A percentile compares a stretch with the other conserved stretches of the same genome.
Conservation (phyloP, 2,888 invertebrate genomes). For the Erpobdella octoculata region DNA sequence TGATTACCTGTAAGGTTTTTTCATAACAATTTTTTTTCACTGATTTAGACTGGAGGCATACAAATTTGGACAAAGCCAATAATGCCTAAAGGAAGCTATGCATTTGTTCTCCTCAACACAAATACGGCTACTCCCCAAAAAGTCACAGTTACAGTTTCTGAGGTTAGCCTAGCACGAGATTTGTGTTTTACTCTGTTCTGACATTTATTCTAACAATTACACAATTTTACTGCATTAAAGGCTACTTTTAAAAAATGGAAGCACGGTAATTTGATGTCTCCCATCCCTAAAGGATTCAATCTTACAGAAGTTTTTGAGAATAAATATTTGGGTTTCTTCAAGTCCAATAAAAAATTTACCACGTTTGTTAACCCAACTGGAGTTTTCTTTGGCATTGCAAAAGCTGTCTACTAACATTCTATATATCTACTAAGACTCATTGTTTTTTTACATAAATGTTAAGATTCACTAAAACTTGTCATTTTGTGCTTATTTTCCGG, state of each 20-base stretch:
- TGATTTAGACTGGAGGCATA: slow-evolving; percentile 56
- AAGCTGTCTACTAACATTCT: slow-evolving; percentile 21
- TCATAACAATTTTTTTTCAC: neutral
- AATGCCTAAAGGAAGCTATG: slow-evolving; percentile 43
- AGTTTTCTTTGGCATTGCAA: slow-evolving; percentile 37
- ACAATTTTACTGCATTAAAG: neutral
- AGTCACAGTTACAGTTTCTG: slow-evolving; percentile 32
- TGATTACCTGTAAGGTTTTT: neutral
- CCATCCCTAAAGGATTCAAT: slow-evolving; percentile 40
- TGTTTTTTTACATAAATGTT: too few relatives aligned
- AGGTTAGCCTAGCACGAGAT: too few relatives aligned
- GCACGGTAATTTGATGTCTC: neutral
- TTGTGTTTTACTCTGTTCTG: too few relatives aligned
- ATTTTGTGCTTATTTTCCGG: neutral
- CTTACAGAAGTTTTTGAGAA: slow-evolving; percentile 45
- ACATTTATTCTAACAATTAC: neutral
- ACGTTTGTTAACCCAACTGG: slow-evolving; percentile 36
- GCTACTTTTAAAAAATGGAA: neutral
- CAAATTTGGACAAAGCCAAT: slow-evolving; percentile 77
- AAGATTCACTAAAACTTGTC: neutral
- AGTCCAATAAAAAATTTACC: slow-evolving; percentile 36
- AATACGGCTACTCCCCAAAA: slow-evolving; percentile 39
- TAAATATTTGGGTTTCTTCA: slow-evolving; percentile 38
- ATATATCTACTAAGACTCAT: neutral
- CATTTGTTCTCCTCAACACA: slow-evolving; percentile 44